Percentiles rank a stretch among this genome's conserved stretches.
Evolutionary conservation across 1,140 invertebrate genomes (phyloP).

Genomic region (Papilio glaucus): DNA sequence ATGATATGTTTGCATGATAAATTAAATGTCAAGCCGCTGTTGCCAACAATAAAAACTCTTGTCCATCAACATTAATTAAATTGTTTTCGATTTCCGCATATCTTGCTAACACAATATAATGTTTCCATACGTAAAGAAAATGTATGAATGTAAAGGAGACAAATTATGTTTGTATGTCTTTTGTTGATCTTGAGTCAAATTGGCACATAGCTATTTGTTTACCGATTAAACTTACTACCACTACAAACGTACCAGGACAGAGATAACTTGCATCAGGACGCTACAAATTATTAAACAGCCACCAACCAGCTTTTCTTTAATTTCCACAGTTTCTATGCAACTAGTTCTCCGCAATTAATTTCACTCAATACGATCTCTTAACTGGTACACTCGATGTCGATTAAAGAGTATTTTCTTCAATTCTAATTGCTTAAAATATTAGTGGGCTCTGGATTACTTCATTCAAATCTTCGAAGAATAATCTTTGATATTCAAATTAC

Average conservation of each 20-base stretch:
- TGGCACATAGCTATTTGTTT: too few relatives aligned
- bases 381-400: background rate
- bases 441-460: background rate
- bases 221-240: too few relatives aligned
- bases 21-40: slow-evolving; percentile 10
- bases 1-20: background rate
- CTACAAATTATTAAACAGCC: too few relatives aligned
- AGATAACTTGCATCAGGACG: too few relatives aligned
- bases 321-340: slow-evolving; percentile 8
- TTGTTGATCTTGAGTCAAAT: too few relatives aligned
- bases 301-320: slow-evolving; percentile 13
- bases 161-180: too few relatives aligned
- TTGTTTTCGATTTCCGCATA: background rate
- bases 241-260: too few relatives aligned
- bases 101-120: background rate
- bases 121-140: too few relatives aligned
- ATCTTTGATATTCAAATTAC: background rate
- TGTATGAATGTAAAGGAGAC: too few relatives aligned
- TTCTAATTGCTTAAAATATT: slow-evolving; percentile 10
- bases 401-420: slow-evolving; percentile 5
- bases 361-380: too few relatives aligned
- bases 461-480: background rate
- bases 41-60: background rate
- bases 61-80: background rate
- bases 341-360: too few relatives aligned